Conservation (phyloP, 2,888 invertebrate genomes). For the Hybos culiciformis region DNA sequence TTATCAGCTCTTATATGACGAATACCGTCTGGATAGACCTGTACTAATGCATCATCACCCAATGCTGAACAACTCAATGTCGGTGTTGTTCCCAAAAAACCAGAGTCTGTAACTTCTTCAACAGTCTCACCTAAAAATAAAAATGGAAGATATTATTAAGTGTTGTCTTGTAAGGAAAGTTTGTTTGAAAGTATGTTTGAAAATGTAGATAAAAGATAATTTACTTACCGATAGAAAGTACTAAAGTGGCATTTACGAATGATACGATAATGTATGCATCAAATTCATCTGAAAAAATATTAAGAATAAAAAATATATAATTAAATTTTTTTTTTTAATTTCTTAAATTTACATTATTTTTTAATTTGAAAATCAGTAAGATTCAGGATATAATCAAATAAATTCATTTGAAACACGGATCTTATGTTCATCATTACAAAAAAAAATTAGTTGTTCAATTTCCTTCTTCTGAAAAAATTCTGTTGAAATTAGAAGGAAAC, state of each 20-base stretch:
- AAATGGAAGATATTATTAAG: too few relatives aligned
- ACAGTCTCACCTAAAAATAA: conserved; percentile 99
- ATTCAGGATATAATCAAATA: conserved; percentile 38
- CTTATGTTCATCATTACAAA: conserved; percentile 29
- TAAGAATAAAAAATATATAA: background rate
- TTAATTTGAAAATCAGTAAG: conserved; percentile 27
- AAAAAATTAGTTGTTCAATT: too few relatives aligned
- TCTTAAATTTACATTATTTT: conserved; percentile 19
- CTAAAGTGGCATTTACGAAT: conserved; percentile 93
- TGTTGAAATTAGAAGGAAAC: too few relatives aligned
- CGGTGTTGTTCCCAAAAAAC: conserved; percentile 96
- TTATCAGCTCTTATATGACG: conserved; percentile 96
- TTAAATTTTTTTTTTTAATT: background rate
- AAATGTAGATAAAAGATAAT: too few relatives aligned
- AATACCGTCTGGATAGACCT: conserved; percentile 98
- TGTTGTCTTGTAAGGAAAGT: too few relatives aligned
- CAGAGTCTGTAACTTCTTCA: conserved; percentile 99
- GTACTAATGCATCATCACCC: conserved; percentile 94
- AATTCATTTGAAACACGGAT: conserved; percentile 51
- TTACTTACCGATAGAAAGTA: too few relatives aligned
- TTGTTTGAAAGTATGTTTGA: too few relatives aligned
- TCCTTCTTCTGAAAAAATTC: too few relatives aligned
- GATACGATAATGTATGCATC: conserved; percentile 99
- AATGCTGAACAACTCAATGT: conserved; percentile 96
- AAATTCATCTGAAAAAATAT: conserved; percentile 73